These are phyloP conservation scores for Nomada lathburiana DNA, from an alignment of 2,888 invertebrate genomes.

Conservation along the genomic window DNA sequence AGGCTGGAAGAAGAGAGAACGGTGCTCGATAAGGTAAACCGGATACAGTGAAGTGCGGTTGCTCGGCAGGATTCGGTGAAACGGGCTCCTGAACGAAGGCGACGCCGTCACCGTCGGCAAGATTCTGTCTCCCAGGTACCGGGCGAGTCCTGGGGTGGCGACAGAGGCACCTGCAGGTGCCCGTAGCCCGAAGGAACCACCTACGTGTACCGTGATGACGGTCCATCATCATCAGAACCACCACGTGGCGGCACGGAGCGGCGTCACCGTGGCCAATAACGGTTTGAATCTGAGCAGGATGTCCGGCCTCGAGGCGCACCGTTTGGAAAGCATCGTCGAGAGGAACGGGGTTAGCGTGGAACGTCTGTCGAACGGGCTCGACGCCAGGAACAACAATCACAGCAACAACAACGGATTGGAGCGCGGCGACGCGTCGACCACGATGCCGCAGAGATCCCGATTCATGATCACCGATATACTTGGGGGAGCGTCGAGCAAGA, in stretches of 20 bases:
- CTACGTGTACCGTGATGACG: conserved; percentile 82
- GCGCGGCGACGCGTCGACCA: conserved; percentile 71
- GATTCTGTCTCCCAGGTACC: conserved; percentile 82
- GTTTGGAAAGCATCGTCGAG: conserved; percentile 75
- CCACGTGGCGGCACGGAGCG: conserved; percentile 83
- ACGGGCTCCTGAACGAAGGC: conserved; percentile 47
- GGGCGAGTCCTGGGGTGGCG: conserved; percentile 81
- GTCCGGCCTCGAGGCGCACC: conserved; percentile 79
- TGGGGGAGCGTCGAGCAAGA: conserved; percentile 85
- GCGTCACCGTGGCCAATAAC: conserved; percentile 79
- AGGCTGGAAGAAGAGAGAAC: conserved; percentile 9
- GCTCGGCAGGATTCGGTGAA: conserved; percentile 37
- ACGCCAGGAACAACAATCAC: conserved; percentile 69
- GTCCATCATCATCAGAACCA: conserved; percentile 83
- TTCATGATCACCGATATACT: conserved; percentile 97
- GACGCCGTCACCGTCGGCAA: conserved; percentile 77
- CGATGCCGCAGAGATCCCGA: conserved; percentile 89
- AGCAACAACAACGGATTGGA: conserved; percentile 62
- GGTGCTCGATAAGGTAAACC: conserved; percentile 32
- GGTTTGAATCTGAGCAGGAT: conserved; percentile 82
- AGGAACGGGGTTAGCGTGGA: conserved; percentile 73
- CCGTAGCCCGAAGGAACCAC: conserved; percentile 78
- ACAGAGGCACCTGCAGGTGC: conserved; percentile 81
- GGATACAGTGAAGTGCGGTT: conserved; percentile 61
- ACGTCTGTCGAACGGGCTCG: conserved; percentile 76